These are phyloP conservation scores for Aphyosemion australe DNA, from an alignment of 2,113 vertebrate species.

Conservation along the genomic window DNA sequence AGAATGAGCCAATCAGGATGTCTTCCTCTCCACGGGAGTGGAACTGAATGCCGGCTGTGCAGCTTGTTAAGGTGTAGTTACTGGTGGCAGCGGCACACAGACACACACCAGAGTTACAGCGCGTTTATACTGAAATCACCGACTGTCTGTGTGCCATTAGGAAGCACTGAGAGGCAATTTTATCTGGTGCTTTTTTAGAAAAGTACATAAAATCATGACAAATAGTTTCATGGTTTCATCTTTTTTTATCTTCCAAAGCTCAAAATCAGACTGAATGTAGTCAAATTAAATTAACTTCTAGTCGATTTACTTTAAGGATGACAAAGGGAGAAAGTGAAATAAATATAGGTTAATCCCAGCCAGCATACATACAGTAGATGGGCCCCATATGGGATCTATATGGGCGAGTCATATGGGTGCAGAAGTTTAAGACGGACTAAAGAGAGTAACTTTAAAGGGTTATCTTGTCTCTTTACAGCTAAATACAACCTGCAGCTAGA, in stretches of 20 bases:
- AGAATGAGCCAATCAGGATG: conserved; percentile 63
- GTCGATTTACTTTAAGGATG: not conserved
- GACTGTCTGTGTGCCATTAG: conserved; percentile 11
- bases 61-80: conserved; percentile 67
- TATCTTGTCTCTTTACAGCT: too few relatives aligned
- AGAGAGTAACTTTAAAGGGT: too few relatives aligned
- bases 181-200: conserved; percentile 24
- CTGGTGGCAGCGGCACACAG: conserved; percentile 43
- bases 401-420: too few relatives aligned
- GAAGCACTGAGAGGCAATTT: conserved; percentile 23
- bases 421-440: too few relatives aligned
- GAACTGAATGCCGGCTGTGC: conserved; percentile 60
- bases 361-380: too few relatives aligned
- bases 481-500: too few relatives aligned
- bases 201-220: conserved; percentile 24
- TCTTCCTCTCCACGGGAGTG: conserved; percentile 62
- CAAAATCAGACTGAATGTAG: not conserved
- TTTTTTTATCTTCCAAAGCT: not conserved
- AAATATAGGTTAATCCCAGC: not conserved
- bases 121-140: conserved; percentile 20
- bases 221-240: conserved; percentile 9
- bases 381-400: too few relatives aligned
- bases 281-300: not conserved
- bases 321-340: not conserved
- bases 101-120: conserved; percentile 5